These are phyloP conservation scores for Epicampocera succincta DNA, from an alignment of 2,888 invertebrate genomes.

Conservation along the genomic window DNA sequence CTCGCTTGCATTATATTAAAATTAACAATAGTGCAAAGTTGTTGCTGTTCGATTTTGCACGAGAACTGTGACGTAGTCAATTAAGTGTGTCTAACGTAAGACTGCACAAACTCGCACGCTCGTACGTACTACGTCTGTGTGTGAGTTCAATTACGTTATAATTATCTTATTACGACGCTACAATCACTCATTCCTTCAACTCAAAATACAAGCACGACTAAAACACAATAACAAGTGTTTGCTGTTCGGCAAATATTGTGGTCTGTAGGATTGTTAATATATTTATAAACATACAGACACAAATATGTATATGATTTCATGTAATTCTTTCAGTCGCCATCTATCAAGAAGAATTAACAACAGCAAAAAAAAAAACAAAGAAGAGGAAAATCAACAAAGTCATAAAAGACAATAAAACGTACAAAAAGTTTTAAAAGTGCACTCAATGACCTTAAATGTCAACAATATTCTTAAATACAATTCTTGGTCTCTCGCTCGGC, in stretches of 20 bases:
- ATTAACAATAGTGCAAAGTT: slow-evolving; percentile 36
- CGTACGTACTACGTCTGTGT: neutral
- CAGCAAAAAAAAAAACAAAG: too few species aligned
- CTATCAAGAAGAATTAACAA: neutral
- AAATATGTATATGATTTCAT: neutral
- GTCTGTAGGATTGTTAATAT: neutral
- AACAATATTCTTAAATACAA: slow-evolving; percentile 64
- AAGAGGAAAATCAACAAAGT: slow-evolving; percentile 1
- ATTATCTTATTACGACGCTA: slow-evolving; percentile 62
- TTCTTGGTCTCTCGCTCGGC: slow-evolving; percentile 21
- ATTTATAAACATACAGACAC: neutral
- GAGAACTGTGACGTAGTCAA: slow-evolving; percentile 62
- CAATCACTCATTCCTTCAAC: slow-evolving; percentile 42
- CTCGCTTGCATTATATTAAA: neutral
- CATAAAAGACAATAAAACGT: slow-evolving; percentile 19
- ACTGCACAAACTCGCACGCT: neutral
- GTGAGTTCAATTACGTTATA: slow-evolving; percentile 51
- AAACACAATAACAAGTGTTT: neutral
- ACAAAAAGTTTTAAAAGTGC: slow-evolving; percentile 53
- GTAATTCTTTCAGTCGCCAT: slow-evolving; percentile 27
- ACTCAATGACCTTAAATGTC: slow-evolving; percentile 69
- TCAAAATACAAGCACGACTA: slow-evolving; percentile 1
- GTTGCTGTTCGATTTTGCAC: slow-evolving; percentile 8
- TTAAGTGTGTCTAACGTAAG: slow-evolving; percentile 5
- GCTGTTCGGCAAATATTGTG: neutral